Evolutionary conservation across 2,797 vertebrate genomes (phyloP), one percentile per base, ranked within the genome.

Genomic region (Alcedo quadribrachys): DNA sequence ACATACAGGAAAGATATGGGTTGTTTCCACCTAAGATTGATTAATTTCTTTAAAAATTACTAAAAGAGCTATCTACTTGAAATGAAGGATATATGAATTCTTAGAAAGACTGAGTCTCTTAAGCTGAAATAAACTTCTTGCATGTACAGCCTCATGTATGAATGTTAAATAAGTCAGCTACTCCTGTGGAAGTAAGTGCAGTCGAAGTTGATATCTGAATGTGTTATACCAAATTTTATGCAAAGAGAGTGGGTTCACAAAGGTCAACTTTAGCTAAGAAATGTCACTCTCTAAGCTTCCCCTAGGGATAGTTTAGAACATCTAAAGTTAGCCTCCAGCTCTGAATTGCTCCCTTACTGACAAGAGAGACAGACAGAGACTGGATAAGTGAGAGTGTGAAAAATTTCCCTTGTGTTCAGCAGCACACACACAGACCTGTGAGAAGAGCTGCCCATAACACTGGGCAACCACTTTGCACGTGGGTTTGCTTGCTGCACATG

Each of bases 211-310:
- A 71, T 51, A 46, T 4, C 25, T 48, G 22, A 81, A 37, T 35
- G n/a, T 30, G 11, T 69, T 86, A 93, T 76, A 27, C 55, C 35
- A 81, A 51, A 74, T 91, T 66, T 73, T 79, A 61, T 62, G 30
- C 43, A 51, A 17, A 81, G 58, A 68, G 21, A 43, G 15, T 5
- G 89, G 16, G 50, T 63, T 87, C 45, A 50, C 15, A 74, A 78
- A 92, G 74, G 65, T 82, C 83, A 91, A 24, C 15, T 69, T 66
- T 17, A 76, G 55, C 70, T 48, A n/a, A 81, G 70, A 93, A 83
- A 79, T 66, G 55, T 13, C 30, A 37, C 24, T 61, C 43, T 62
- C 30, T 3, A 18, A 70, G 27, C 19, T 73, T 19, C 48, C 27
- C 16, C 8, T 51, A 84, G 58, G 58, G 55, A 58, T 46, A 71